phyloP scores from a whole-genome alignment of 2,797 vertebrate genomes.

The Vultur gryphus region DNA sequence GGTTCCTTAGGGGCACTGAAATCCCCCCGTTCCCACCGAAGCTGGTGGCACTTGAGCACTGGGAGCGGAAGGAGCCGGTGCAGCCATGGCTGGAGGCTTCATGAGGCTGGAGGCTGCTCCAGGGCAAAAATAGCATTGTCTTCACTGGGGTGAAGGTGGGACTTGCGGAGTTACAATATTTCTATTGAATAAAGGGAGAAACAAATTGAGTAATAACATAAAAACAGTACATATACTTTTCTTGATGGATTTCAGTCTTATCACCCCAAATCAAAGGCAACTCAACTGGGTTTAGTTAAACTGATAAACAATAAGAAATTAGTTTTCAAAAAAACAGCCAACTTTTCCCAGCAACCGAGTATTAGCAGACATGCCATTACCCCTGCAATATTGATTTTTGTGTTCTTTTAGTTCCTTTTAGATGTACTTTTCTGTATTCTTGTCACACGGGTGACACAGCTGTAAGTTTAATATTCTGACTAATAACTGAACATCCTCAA shows the following conservation, averaged over 20 bases:
- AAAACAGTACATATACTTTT: neutral
- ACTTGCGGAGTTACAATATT: neutral
- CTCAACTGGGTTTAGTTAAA: neutral
- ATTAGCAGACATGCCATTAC: neutral
- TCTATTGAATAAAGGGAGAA: neutral
- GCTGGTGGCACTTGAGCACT: neutral
- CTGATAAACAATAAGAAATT: neutral
- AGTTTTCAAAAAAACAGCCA: neutral
- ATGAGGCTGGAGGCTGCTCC: neutral
- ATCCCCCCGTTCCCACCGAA: neutral
- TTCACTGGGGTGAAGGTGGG: neutral
- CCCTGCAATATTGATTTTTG: neutral
- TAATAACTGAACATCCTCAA: slow-evolving; percentile 40
- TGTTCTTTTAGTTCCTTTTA: neutral
- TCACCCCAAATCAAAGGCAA: neutral
- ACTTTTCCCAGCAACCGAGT: neutral
- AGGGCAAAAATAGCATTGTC: neutral
- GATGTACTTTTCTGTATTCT: neutral
- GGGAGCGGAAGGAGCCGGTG: neutral
- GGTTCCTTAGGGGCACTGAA: neutral
- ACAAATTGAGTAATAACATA: neutral
- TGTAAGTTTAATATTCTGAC: slow-evolving; percentile 13
- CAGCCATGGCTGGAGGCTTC: neutral
- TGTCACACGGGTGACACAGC: neutral
- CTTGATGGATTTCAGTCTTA: neutral